Base-by-base conservation (phyloP, 2,888 invertebrate species). In the Limnephilus auricula region DNA sequence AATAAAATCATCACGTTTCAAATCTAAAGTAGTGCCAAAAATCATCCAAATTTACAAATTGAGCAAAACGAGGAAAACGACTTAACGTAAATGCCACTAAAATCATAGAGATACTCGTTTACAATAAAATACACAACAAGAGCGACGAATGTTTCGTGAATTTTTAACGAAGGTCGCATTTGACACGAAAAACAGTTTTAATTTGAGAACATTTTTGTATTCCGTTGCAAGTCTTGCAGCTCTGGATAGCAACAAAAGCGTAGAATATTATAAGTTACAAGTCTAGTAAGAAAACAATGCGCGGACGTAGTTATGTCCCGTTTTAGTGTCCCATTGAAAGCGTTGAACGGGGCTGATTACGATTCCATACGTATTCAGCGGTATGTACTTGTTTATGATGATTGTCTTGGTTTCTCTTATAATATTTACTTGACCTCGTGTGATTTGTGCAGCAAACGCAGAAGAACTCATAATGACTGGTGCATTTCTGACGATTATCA, bases 221-320 rank as follows among this genome's bases (percentile, higher is more conserved):
- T 34, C 32, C 82, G 82, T 34, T 82, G 34, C 9, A 65, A n/a
- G n/a, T n/a, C 65, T 65, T 65, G 65, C 65, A 65, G 25, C 65
- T 25, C 25, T 65, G 65, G 65, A 25, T 9, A 9, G 65, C 25
- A 65, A n/a, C 65, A 65, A n/a, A 18, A 18, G 10, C 65, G 65
- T 65, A 65, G 65, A 65, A 65, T 25, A 65, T 65, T 65, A 25
- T 65, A 50, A 15, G 45, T 50, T 2, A 18, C 18, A 50, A 50
- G 50, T 50, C 3, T 15, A 15, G 32, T 84, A 18, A n/a, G 13
- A 30, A 15, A 86, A 86, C 86, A 86, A 86, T 86, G 86, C 31
- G 65, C 86, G 86, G 86, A 86, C 86, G 86, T 50, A 50, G 65
- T 86, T 86, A 86, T 50, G 65, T 86, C 65, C 86, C 86, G 86